phyloP scores from a whole-genome alignment of 1,140 invertebrate species.

The Bombus soroeensis region DNA sequence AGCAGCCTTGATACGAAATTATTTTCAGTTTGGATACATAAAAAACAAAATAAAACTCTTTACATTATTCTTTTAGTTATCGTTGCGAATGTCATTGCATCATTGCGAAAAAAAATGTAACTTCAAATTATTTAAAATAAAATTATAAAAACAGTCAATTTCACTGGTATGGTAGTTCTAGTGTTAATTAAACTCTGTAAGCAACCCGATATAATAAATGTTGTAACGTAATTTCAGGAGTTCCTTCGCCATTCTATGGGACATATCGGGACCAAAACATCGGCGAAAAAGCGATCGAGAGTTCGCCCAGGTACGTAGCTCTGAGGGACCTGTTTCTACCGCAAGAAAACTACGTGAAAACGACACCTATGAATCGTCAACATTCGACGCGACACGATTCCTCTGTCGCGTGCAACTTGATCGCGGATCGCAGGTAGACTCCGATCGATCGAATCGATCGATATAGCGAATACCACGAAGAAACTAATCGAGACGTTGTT shows the following conservation, averaged over 20 bases:
- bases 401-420: slow-evolving; percentile 7
- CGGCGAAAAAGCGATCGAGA: slow-evolving; percentile 54
- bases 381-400: slow-evolving; percentile 20
- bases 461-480: neutral
- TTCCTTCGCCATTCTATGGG: slow-evolving; percentile 36
- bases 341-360: slow-evolving; percentile 34
- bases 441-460: slow-evolving; percentile 2
- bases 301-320: slow-evolving; percentile 71
- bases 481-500: slow-evolving; percentile 10
- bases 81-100: too few species aligned
- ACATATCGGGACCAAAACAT: slow-evolving; percentile 45
- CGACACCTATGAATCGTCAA: slow-evolving; percentile 32
- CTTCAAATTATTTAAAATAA: too few species aligned
- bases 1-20: too few species aligned
- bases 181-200: too few species aligned
- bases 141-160: too few species aligned
- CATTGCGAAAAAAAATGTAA: too few species aligned
- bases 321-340: slow-evolving; percentile 74
- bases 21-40: too few species aligned
- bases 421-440: slow-evolving; percentile 39
- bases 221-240: slow-evolving; percentile 47
- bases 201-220: rapidly evolving
- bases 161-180: too few species aligned
- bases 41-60: too few species aligned
- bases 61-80: too few species aligned